Conservation (phyloP, 2,888 invertebrate genomes). For the Epinotia brunnichana region DNA sequence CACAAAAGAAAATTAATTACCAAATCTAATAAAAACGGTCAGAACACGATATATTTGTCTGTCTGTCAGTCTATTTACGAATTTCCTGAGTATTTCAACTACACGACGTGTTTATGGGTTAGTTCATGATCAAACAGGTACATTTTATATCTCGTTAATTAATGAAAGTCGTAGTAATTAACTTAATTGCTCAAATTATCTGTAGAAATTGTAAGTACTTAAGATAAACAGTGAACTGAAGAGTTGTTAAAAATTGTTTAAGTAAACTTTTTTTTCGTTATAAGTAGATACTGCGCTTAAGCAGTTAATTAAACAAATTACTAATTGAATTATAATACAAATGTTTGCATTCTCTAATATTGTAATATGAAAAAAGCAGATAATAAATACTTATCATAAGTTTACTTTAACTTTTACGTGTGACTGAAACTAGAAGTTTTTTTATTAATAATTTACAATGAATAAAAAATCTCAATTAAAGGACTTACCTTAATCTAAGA, state of each 20-base stretch:
- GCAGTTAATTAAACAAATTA: not conserved
- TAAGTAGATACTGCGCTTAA: not conserved
- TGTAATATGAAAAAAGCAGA: not conserved
- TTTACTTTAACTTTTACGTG: not conserved
- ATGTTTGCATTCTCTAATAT: not conserved
- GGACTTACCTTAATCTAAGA: constrained; percentile 74
- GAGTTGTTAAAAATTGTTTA: not conserved
- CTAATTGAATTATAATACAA: not conserved
- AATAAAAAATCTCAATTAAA: constrained; percentile 4
- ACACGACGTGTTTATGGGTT: constrained; percentile 33
- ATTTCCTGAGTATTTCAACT: constrained; percentile 32
- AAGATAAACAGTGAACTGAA: not conserved
- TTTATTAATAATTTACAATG: no score
- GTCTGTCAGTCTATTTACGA: constrained; percentile 36
- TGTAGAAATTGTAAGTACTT: not conserved
- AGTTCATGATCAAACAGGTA: constrained; percentile 8
- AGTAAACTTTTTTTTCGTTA: no score
- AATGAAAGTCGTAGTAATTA: constrained; percentile 21
- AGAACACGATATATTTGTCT: constrained; percentile 32
- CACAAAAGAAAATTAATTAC: constrained; percentile 20
- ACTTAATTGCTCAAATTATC: not conserved
- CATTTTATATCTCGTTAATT: constrained; percentile 1
- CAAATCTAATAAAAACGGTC: constrained; percentile 34
- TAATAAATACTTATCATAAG: not conserved
- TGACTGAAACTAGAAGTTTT: no score